Conservation (phyloP, 2,797 vertebrate genomes). For the Chanos chanos region DNA sequence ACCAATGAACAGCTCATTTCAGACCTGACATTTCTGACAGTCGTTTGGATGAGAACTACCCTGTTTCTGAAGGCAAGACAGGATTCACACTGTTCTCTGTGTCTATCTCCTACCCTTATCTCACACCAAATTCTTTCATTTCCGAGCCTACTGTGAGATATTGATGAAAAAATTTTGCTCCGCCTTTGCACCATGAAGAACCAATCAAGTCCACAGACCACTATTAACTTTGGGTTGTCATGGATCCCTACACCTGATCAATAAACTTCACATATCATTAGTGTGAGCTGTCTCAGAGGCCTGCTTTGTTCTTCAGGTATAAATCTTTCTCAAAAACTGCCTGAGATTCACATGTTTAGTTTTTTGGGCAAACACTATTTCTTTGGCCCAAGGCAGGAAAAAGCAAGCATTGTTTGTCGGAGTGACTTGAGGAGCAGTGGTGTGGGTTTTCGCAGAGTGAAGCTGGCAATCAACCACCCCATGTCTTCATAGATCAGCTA, state of each 20-base stretch:
- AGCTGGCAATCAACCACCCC: constrained; percentile 77
- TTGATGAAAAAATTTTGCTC: constrained; percentile 71
- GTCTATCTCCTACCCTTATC: constrained; percentile 55
- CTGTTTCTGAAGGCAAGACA: constrained; percentile 20
- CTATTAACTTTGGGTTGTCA: constrained; percentile 86
- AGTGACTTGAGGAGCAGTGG: constrained; percentile 74
- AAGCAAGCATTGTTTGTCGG: constrained; percentile 57
- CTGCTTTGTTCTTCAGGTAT: constrained; percentile 77
- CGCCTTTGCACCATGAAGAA: constrained; percentile 63
- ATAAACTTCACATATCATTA: constrained; percentile 92
- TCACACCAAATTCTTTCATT: constrained; percentile 50
- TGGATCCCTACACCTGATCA: constrained; percentile 84
- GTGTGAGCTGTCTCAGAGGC: constrained; percentile 70
- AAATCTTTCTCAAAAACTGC: constrained; percentile 85
- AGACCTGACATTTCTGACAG: constrained; percentile 33
- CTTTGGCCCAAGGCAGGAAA: constrained; percentile 62
- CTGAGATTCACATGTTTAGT: constrained; percentile 74
- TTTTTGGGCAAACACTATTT: constrained; percentile 71
- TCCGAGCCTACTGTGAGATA: constrained; percentile 66
- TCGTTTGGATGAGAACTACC: constrained; percentile 11
- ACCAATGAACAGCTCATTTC: constrained; percentile 3
- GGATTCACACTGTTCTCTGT: constrained; percentile 33
- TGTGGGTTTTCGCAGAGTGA: constrained; percentile 74
- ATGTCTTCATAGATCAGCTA: constrained; percentile 80
- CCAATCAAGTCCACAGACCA: constrained; percentile 71